Base-by-base conservation (phyloP, 2,113 vertebrate species). In the Mixornis gularis region DNA sequence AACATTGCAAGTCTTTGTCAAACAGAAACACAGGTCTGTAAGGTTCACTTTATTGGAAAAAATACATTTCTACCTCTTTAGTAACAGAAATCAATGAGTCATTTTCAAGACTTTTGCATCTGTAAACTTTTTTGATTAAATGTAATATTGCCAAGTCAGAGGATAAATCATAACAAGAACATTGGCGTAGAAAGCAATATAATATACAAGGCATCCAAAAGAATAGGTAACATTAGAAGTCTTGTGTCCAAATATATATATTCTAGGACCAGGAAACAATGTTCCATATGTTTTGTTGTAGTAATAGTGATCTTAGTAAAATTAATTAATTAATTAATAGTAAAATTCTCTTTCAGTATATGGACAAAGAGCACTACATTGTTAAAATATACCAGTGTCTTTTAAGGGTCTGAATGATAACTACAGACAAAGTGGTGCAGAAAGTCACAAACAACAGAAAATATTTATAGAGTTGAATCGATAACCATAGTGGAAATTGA, bases 401-500 rank as follows among this genome's bases (percentile, higher is more conserved):
- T 69, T 27, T 46, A 51, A 66, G 30, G 6, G 1, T n/a, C 59
- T 85, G 26, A 79, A 27, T 51, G 30, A 52, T 38, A 13, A 44
- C 38, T 41, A 36, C 10, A 41, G 22, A 30, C 21, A 78, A 15
- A 27, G 29, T 52, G 9, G 6, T 65, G 18, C 36, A 44, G 30
- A 30, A 72, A 62, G 46, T 40, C 53, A 60, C 14, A 29, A 73
- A 52, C 4, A 74, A 11, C 8, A 41, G 34, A 20, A 69, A 46
- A 55, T 76, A 43, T 53, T 56, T 58, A 18, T 13, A 66, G 17
- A 58, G 7, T 3, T 55, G 10, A 19, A 38, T 89, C 4, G 10
- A 10, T 79, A 83, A 27, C 17, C 0, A 0, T 46, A 34, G 25
- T 12, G 41, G 27, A 60, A 44, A 27, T 32, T 25, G 5, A 18